Base-by-base conservation (phyloP, 2,113 vertebrate genomes). In the Sardina pilchardus region DNA sequence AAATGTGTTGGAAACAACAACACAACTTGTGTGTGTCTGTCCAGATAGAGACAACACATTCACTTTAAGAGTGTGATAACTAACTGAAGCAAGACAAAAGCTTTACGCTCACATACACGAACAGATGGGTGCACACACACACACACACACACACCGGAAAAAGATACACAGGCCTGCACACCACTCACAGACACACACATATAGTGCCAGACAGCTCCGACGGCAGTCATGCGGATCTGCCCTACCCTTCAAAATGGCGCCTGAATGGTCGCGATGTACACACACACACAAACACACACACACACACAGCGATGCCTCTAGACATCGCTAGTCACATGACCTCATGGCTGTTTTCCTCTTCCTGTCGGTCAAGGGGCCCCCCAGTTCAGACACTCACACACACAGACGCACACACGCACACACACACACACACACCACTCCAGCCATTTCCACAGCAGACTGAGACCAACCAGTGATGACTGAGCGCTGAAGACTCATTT, bases 401-500 rank as follows among this genome's bases (percentile, higher is more conserved):
- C 43, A 89, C 26, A 30, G 4, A 9, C 63, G 12, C 63, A 24
- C 34, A 89, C 63, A 71, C 63, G 34, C 26, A 30, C 63, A 56
- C 63, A 71, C 63, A 30, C 63, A n/a, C 50, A 89, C 63, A 71
- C 63, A 71, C 63, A 30, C 63, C 53, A 59, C 53, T 59, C 53
- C 19, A 59, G 21, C 53, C 53, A 24, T 59, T 59, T 59, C 19
- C 19, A 53, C 17, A 53, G 8, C 47, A 48, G 2, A 53, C 16
- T 53, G 19, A 59, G 63, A 71, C 63, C 26, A 71, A 71, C 12
- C 63, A 71, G 63, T 71, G 30, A 71, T 71, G 63, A 82, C 80
- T 84, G 88, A 63, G 75, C 83, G 88, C 85, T 86, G 82, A 89
- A 86, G 81, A 45, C 86, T 87, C 84, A 86, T 88, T 88, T 86